Percentiles rank a stretch among this genome's conserved stretches.
Conservation (phyloP, 1,140 invertebrate species). For the Campoletis sonorensis region DNA sequence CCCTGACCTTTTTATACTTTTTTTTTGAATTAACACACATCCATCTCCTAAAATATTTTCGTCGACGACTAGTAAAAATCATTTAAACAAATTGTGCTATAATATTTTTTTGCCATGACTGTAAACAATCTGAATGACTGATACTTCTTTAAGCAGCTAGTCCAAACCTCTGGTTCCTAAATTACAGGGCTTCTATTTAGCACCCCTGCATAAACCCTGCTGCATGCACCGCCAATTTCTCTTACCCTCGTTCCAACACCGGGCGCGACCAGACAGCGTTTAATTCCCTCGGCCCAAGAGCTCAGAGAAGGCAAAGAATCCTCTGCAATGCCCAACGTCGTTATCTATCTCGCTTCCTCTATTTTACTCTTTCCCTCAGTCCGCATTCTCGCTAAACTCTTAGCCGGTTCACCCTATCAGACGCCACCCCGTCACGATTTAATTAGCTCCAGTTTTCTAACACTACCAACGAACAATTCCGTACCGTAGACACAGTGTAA, state of each 20-base stretch:
- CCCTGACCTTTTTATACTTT: not conserved
- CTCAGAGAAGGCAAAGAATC: slow-evolving; percentile 57
- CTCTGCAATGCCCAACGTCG: slow-evolving; percentile 56
- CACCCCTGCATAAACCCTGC: slow-evolving; percentile 25
- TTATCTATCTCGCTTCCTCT: slow-evolving; percentile 42
- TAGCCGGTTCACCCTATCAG: not conserved
- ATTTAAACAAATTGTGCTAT: too few species aligned
- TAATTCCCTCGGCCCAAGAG: slow-evolving; percentile 46
- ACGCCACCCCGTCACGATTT: slow-evolving; percentile 57
- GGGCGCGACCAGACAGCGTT: slow-evolving; percentile 42
- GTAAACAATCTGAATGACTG: not conserved
- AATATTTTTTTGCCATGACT: not conserved
- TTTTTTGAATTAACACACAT: too few species aligned
- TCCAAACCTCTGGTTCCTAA: slow-evolving; percentile 14
- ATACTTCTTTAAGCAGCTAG: not conserved
- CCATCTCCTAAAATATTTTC: too few species aligned
- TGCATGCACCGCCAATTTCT: slow-evolving; percentile 40
- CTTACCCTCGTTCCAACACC: slow-evolving; percentile 41
- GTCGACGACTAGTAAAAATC: too few species aligned
- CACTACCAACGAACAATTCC: not conserved
- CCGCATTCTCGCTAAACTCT: slow-evolving; percentile 7
- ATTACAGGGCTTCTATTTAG: slow-evolving; percentile 11
- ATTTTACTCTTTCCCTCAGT: slow-evolving; percentile 36
- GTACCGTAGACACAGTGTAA: not conserved
- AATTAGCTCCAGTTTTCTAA: slow-evolving; percentile 55